Evolutionary conservation across 2,797 vertebrate genomes (phyloP).

Genomic region (Xiphorhynchus erythropygius): DNA sequence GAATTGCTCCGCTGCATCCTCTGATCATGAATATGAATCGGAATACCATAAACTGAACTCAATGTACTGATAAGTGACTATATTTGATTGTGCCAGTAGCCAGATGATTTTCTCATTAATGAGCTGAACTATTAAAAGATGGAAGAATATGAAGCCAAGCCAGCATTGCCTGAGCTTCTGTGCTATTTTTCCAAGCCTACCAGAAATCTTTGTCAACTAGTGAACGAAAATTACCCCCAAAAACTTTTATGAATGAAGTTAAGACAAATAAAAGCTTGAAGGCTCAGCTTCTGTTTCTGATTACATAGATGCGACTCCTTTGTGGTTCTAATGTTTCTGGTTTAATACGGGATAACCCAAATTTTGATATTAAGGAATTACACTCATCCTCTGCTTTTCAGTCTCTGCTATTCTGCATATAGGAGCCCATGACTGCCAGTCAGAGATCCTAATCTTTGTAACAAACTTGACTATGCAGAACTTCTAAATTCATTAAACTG

Average conservation of each 20-base stretch:
- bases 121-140: constrained; percentile 33
- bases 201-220: neutral
- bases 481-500: neutral
- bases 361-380: neutral
- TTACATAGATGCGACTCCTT: neutral
- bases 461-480: neutral
- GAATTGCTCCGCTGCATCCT: constrained; percentile 54
- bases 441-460: neutral
- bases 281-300: neutral
- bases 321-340: neutral
- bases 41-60: constrained; percentile 57
- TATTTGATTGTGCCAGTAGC: constrained; percentile 40
- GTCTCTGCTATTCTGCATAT: neutral
- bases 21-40: constrained; percentile 56
- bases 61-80: constrained; percentile 55
- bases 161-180: neutral
- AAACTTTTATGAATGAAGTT: neutral
- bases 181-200: neutral
- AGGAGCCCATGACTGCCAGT: neutral
- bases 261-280: neutral
- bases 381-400: neutral
- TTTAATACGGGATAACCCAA: neutral
- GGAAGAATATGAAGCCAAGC: neutral
- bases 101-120: constrained; percentile 50
- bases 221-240: neutral